Evolutionary conservation across 2,113 vertebrate genomes (phyloP).

Genomic region (Pseudorhombus dupliciocellatus): DNA sequence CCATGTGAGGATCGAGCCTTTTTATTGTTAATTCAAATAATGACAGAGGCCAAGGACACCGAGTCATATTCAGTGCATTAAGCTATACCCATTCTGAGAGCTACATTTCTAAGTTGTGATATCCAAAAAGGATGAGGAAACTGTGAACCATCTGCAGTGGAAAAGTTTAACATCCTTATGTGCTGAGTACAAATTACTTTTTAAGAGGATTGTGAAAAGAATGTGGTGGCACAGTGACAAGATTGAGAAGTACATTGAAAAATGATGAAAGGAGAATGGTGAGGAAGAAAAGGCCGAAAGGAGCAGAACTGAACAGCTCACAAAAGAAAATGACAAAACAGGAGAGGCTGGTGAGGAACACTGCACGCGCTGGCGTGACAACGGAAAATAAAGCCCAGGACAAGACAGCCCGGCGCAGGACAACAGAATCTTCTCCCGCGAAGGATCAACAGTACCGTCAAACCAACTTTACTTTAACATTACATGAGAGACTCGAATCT

Average conservation of each 20-base stretch:
- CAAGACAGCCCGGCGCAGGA: neutral
- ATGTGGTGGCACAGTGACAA: slow-evolving; percentile 39
- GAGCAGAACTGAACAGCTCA: neutral
- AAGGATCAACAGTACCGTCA: slow-evolving; percentile 61
- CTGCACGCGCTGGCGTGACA: neutral
- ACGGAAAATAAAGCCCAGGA: neutral
- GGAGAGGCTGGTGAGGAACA: neutral
- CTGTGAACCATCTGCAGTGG: slow-evolving; percentile 18
- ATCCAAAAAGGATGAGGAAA: slow-evolving; percentile 36
- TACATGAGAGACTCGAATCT: slow-evolving; percentile 51
- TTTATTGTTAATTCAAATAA: slow-evolving; percentile 42
- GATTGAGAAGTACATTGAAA: slow-evolving; percentile 34
- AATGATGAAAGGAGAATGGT: slow-evolving; percentile 32
- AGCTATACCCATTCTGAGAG: slow-evolving; percentile 21
- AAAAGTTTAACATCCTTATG: slow-evolving; percentile 40
- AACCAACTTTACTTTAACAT: slow-evolving; percentile 63
- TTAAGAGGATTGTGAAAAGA: slow-evolving; percentile 49
- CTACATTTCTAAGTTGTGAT: slow-evolving; percentile 26
- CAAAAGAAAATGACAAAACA: slow-evolving; percentile 19
- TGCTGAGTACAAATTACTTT: slow-evolving; percentile 48
- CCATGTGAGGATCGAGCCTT: slow-evolving; percentile 12
- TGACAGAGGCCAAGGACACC: slow-evolving; percentile 24
- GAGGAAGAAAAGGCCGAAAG: slow-evolving; percentile 5
- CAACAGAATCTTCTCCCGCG: slow-evolving; percentile 14
- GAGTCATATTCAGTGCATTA: slow-evolving; percentile 23